Evolutionary conservation across 2,113 vertebrate species (phyloP).

Genomic region (Microtus ochrogaster): DNA sequence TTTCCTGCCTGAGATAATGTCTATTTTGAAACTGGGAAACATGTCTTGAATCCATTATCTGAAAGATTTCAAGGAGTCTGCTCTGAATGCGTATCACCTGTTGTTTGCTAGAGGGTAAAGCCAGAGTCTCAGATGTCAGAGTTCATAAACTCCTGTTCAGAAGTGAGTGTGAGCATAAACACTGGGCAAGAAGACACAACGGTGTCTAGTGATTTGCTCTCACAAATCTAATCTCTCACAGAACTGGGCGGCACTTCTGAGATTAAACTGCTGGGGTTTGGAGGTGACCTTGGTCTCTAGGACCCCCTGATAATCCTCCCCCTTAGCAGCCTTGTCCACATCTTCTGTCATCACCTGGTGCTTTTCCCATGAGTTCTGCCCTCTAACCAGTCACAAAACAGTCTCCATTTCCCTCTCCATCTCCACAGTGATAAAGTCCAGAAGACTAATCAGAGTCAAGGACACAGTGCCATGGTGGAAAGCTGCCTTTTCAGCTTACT

Average conservation of each 20-base stretch:
- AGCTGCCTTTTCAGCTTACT: background rate
- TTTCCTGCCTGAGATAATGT: background rate
- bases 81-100: background rate
- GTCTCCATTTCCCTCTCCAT: background rate
- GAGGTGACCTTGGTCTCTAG: background rate
- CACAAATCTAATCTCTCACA: background rate
- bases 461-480: background rate
- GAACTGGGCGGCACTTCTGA: background rate
- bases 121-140: background rate
- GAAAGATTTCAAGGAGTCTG: background rate
- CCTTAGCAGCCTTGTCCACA: background rate
- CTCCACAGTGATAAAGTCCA: background rate
- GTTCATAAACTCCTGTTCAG: background rate
- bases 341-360: rapidly evolving
- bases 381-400: background rate
- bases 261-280: background rate
- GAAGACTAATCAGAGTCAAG: background rate
- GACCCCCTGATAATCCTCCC: too few relatives aligned
- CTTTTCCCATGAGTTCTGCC: background rate
- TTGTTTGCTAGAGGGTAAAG: background rate
- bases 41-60: background rate
- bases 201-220: background rate
- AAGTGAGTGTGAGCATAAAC: background rate
- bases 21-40: background rate
- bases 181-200: background rate